phyloP scores from a whole-genome alignment of 2,888 invertebrate species.

The Drymonia ruficornis region DNA sequence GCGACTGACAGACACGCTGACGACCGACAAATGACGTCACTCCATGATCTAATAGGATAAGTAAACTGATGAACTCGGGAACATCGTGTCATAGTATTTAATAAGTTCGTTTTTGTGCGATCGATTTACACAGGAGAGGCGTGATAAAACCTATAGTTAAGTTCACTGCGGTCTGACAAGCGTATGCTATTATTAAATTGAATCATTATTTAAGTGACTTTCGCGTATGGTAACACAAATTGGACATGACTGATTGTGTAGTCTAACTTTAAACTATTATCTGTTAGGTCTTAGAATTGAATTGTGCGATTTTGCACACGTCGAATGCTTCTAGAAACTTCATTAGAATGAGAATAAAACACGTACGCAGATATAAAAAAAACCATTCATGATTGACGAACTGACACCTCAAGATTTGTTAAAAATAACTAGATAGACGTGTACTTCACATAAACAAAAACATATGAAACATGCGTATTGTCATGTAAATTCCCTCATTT shows the following conservation, averaged over 20 bases:
- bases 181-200: no score
- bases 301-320: background rate
- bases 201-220: no score
- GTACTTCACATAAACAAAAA: slow-evolving; percentile 18
- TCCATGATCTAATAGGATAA: background rate
- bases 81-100: background rate
- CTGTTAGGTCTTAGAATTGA: background rate
- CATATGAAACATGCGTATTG: slow-evolving; percentile 29
- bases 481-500: slow-evolving; percentile 46
- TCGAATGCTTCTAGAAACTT: background rate
- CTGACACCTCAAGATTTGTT: background rate
- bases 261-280: no score
- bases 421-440: slow-evolving; percentile 8
- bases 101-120: background rate
- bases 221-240: no score
- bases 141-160: background rate
- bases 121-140: background rate
- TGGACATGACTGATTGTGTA: no score
- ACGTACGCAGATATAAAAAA: background rate
- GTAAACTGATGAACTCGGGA: background rate
- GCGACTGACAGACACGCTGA: slow-evolving; percentile 11
- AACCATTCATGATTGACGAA: background rate
- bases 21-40: slow-evolving; percentile 6
- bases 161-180: background rate
- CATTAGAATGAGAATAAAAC: background rate